Conservation (phyloP, 2,797 vertebrate species). For the Ispidina picta region DNA sequence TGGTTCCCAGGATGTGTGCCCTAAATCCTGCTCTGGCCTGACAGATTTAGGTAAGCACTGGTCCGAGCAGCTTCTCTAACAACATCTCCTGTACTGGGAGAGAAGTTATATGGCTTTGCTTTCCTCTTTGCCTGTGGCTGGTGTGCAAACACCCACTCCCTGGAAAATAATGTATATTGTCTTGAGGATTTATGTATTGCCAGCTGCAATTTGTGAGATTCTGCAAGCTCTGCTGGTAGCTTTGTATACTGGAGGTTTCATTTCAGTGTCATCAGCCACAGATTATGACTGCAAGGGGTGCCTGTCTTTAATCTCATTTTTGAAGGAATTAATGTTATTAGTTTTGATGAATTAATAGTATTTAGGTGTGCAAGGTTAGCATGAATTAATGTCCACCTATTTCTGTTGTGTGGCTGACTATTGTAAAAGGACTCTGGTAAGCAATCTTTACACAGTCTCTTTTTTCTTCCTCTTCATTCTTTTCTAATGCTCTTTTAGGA, state of each 20-base stretch:
- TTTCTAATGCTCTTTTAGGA: conserved; percentile 45
- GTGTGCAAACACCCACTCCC: background rate
- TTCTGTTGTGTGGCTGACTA: conserved; percentile 61
- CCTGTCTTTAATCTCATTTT: conserved; percentile 78
- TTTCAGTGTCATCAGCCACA: conserved; percentile 67
- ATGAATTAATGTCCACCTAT: conserved; percentile 73
- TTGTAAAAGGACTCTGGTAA: conserved; percentile 36
- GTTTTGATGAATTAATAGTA: conserved; percentile 80
- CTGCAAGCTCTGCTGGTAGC: conserved; percentile 55
- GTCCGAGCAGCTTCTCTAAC: background rate
- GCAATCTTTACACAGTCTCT: conserved; percentile 41
- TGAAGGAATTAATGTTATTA: conserved; percentile 80
- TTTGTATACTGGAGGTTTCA: conserved; percentile 16
- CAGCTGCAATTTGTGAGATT: conserved; percentile 39
- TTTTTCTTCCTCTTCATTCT: conserved; percentile 28
- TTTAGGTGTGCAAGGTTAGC: conserved; percentile 74
- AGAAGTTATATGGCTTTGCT: conserved; percentile 21
- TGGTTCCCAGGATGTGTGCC: background rate
- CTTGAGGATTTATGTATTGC: background rate
- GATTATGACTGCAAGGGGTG: conserved; percentile 75
- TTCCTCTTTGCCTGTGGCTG: background rate
- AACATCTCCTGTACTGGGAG: background rate
- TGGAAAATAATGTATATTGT: conserved; percentile 53
- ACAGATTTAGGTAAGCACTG: background rate
- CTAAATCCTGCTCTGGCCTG: background rate